phyloP scores from a whole-genome alignment of 2,113 vertebrate genomes.

The Indicator maculatus region DNA sequence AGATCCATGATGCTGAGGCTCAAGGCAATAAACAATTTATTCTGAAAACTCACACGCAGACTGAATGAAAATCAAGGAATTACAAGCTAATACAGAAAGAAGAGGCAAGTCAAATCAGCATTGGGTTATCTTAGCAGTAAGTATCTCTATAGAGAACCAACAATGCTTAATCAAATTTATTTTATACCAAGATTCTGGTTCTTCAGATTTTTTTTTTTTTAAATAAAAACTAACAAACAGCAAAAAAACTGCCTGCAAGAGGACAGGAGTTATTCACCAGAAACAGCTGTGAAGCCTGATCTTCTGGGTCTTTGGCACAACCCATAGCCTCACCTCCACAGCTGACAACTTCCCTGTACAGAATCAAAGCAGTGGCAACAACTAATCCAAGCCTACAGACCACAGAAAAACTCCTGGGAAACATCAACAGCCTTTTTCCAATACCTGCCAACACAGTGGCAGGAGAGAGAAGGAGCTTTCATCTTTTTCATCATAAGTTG shows the following conservation, averaged over 20 bases:
- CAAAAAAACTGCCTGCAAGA: not conserved
- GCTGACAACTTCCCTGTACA: not conserved
- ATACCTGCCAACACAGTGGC: not conserved
- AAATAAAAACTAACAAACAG: not conserved
- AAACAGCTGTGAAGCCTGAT: not conserved
- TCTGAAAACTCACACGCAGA: not conserved
- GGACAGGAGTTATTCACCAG: not conserved
- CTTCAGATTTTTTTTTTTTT: not conserved
- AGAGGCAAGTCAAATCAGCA: not conserved
- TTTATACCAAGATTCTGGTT: not conserved
- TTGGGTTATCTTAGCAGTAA: not conserved
- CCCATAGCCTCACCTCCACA: not conserved
- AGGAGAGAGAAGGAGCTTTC: not conserved
- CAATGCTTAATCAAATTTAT: not conserved
- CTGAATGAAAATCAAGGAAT: not conserved
- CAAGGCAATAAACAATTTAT: not conserved
- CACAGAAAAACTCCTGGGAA: not conserved
- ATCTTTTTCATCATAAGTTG: not conserved
- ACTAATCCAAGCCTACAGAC: not conserved
- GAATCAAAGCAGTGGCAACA: not conserved
- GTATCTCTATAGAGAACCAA: not conserved
- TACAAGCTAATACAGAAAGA: not conserved
- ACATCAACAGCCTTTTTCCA: not conserved
- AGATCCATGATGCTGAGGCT: not conserved
- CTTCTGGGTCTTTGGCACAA: not conserved